These are phyloP conservation scores for Physella acuta DNA, from an alignment of 1,140 invertebrate species.

Conservation along the genomic window DNA sequence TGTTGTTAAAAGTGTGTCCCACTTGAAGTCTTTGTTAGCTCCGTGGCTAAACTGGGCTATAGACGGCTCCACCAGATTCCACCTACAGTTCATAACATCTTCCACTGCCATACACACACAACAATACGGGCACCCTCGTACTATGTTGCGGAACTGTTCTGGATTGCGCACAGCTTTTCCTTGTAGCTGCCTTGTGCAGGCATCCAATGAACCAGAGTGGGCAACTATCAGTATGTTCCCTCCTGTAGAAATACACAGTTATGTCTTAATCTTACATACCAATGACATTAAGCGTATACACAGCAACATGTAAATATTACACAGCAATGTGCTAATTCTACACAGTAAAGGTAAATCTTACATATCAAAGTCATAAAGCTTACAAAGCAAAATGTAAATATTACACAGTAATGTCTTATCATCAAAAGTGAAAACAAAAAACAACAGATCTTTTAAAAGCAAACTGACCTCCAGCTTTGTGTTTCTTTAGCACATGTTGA, in stretches of 20 bases:
- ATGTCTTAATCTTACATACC: no score
- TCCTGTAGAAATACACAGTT: conserved; percentile 63
- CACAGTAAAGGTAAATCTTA: no score
- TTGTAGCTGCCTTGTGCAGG: conserved; percentile 75
- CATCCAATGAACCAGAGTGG: conserved; percentile 84
- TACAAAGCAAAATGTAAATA: background rate
- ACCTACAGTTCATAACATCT: conserved; percentile 56
- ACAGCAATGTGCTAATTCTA: no score
- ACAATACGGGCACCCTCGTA: conserved; percentile 74
- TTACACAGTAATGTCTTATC: background rate
- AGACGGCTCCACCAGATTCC: conserved; percentile 74
- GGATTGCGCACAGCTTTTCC: conserved; percentile 68
- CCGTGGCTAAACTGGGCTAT: conserved; percentile 69
- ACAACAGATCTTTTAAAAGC: background rate
- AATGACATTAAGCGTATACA: no score
- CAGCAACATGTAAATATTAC: no score
- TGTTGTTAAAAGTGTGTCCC: no score
- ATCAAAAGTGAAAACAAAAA: background rate
- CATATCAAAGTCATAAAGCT: background rate
- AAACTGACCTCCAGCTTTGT: conserved; percentile 38
- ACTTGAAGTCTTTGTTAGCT: conserved; percentile 27
- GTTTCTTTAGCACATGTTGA: conserved; percentile 51
- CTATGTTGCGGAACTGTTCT: conserved; percentile 70
- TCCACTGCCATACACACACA: conserved; percentile 68
- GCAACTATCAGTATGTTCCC: conserved; percentile 81